Conservation (phyloP, 2,113 vertebrate genomes). For the Caloenas nicobarica region DNA sequence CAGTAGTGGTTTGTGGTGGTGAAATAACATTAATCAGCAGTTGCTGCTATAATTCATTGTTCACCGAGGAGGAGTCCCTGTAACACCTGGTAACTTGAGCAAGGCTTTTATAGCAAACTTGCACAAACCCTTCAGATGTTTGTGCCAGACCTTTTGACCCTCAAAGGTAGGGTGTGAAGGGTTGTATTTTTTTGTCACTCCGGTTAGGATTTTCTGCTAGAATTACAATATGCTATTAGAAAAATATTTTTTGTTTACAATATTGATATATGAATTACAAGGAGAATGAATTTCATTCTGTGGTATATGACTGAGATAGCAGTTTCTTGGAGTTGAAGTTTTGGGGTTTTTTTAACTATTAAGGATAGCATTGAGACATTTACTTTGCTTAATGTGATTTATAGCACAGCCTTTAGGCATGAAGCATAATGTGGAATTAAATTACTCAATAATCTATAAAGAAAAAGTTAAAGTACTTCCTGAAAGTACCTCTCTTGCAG, state of each 20-base stretch:
- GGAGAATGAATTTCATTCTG: background rate
- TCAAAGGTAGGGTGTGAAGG: background rate
- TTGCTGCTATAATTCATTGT: background rate
- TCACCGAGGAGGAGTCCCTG: background rate
- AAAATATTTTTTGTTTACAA: background rate
- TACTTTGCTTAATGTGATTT: background rate
- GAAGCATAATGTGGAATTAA: background rate
- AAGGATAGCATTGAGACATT: background rate
- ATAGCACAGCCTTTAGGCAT: background rate
- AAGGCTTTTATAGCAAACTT: background rate
- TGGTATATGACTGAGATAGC: background rate
- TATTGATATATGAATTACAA: background rate
- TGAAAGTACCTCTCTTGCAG: background rate
- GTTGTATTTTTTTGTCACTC: background rate
- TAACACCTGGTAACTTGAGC: background rate
- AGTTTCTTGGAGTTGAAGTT: background rate
- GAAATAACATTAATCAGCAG: background rate
- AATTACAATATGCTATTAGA: background rate
- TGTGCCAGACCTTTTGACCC: background rate
- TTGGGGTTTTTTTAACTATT: background rate
- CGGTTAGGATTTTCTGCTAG: background rate
- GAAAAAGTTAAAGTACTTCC: background rate
- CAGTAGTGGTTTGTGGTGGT: background rate
- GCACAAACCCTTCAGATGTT: background rate
- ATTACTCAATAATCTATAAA: background rate